Base-by-base conservation (phyloP, 2,888 invertebrate genomes). In the Protonemura montana region DNA sequence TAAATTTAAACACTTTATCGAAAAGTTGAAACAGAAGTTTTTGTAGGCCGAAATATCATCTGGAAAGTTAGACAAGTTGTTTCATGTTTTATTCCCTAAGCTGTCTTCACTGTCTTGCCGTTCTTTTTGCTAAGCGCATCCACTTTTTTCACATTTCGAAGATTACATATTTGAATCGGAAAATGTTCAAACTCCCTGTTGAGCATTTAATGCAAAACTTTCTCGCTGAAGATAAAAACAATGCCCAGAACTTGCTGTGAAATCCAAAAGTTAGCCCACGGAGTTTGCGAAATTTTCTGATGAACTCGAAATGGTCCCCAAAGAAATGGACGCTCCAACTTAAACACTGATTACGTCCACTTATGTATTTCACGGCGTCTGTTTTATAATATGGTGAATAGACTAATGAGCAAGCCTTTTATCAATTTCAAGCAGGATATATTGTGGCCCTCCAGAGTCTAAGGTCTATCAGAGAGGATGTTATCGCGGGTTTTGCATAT, bases 401-500 rank as follows among this genome's bases (percentile, higher is more conserved):
- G n/a, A 2, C 6, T 26, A 25, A 25, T n/a, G 26, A 77, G n/a
- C 25, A 13, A 2, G 6, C 16, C 26, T 77, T 77, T 77, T 10
- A 3, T 10, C 35, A 35, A 35, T 35, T 35, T 59, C 16, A 59
- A 21, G 59, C 16, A 59, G 59, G 16, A 59, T 59, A 59, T 59
- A 16, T 10, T 21, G 59, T 13, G 13, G 16, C 3, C 21, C 59
- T 59, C 6, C 16, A 59, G 59, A 21, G 13, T 1, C 59, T 21
- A 13, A 2, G 13, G 59, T 59, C 21, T 59, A 59, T 59, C 59
- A 3, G 25, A 78, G 25, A 2, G 5, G 78, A 27, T 78, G 27
- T 78, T 78, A 7, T 21, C 81, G 21, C 29, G 81, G 10, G 27
- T 59, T 81, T 81, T 81, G 81, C 81, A 81, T 81, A 29, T 16